Conservation (phyloP, 2,113 vertebrate species). For the Thoracochromis brauschi region DNA sequence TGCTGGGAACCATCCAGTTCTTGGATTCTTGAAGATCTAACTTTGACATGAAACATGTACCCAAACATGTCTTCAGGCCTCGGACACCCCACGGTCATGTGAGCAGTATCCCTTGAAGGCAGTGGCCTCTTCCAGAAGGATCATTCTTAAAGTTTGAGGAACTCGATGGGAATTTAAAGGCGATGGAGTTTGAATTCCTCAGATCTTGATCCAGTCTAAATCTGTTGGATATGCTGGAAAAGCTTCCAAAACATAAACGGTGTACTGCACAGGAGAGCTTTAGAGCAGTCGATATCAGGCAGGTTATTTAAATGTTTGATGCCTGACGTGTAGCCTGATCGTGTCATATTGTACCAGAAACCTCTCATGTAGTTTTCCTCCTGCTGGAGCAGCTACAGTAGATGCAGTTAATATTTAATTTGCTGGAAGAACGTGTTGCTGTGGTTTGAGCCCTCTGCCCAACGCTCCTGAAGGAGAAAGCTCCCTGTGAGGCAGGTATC, state of each 20-base stretch:
- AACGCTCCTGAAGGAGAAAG: not conserved
- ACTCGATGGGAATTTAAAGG: not conserved
- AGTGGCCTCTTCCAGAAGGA: not conserved
- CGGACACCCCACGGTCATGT: accelerated
- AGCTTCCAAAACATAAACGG: not conserved
- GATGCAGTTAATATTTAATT: not conserved
- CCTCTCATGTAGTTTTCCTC: not conserved
- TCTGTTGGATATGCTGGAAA: not conserved
- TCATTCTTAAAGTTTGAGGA: not conserved
- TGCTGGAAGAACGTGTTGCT: not conserved
- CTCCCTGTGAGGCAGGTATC: not conserved
- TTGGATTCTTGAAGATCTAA: not conserved
- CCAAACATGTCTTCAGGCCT: not conserved
- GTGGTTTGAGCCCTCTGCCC: not conserved
- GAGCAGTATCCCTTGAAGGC: accelerated
- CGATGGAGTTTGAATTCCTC: not conserved
- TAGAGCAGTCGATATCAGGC: not conserved
- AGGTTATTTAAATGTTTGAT: not conserved
- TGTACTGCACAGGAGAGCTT: accelerated
- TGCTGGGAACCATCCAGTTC: not conserved
- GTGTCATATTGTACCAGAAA: not conserved
- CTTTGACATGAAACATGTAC: not conserved
- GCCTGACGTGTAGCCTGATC: not conserved
- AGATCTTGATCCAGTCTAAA: not conserved
- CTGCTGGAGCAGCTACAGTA: not conserved